phyloP scores from a whole-genome alignment of 2,888 invertebrate species.

The Melanostoma scalare region DNA sequence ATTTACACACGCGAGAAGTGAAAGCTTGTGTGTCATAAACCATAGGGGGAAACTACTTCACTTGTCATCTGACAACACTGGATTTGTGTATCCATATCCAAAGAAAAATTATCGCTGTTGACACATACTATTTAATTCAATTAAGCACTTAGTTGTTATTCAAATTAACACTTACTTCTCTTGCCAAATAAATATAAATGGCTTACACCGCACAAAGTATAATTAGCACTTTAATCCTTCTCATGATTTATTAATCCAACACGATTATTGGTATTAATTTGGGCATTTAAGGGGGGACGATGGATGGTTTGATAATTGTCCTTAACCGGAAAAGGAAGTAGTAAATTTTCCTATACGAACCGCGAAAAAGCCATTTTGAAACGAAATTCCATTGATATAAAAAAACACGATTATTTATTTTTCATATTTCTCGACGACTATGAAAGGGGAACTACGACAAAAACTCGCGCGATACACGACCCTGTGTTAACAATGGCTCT shows the following conservation, averaged over 20 bases:
- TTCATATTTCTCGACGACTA: constrained; percentile 3
- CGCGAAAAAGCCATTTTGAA: constrained; percentile 26
- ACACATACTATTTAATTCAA: constrained; percentile 44
- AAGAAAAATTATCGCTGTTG: constrained; percentile 24
- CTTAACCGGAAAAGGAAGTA: not conserved
- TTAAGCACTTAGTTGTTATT: constrained; percentile 68
- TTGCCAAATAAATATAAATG: constrained; percentile 40
- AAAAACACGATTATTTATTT: constrained; percentile 17
- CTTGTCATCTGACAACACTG: constrained; percentile 39
- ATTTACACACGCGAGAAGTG: constrained; percentile 52
- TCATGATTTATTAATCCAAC: constrained; percentile 71
- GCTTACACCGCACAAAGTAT: constrained; percentile 53
- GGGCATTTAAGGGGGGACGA: constrained; percentile 13
- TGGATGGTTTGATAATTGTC: not conserved
- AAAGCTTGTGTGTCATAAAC: constrained; percentile 55
- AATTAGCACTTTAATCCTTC: constrained; percentile 71
- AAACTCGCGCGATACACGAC: constrained; percentile 50
- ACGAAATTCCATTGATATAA: not conserved
- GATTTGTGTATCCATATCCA: constrained; percentile 27
- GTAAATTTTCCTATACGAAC: constrained; percentile 20
- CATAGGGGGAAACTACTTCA: constrained; percentile 18
- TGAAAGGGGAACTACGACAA: constrained; percentile 20
- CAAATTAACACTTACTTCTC: constrained; percentile 56
- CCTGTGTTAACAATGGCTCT: constrained; percentile 57
- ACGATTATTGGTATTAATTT: constrained; percentile 30